phyloP scores from a whole-genome alignment of 2,797 vertebrate species.

The Hoplostethus mediterraneus region DNA sequence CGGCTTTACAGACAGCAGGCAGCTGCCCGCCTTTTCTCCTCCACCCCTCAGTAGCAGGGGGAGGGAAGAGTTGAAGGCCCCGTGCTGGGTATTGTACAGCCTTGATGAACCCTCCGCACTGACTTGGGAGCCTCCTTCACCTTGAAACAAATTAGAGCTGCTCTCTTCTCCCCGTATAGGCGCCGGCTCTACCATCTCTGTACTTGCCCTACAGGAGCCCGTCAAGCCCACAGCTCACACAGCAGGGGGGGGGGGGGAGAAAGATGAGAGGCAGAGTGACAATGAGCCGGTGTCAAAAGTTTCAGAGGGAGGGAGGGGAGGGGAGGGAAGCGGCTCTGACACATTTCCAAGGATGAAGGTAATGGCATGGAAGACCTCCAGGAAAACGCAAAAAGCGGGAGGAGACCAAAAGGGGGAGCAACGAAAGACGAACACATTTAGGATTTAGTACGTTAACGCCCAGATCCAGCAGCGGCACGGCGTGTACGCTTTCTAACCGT shows the following conservation, averaged over 20 bases:
- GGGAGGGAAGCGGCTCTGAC: slow-evolving; percentile 58
- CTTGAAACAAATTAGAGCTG: slow-evolving; percentile 77
- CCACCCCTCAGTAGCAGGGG: slow-evolving; percentile 21
- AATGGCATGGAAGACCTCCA: slow-evolving; percentile 64
- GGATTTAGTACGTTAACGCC: neutral
- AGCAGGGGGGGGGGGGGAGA: slow-evolving; percentile 47
- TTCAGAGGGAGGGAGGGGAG: slow-evolving; percentile 35
- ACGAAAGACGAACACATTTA: neutral
- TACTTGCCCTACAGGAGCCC: slow-evolving; percentile 63
- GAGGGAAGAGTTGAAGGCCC: slow-evolving; percentile 29
- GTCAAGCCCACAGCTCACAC: slow-evolving; percentile 68
- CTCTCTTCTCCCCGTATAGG: slow-evolving; percentile 44
- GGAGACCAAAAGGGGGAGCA: slow-evolving; percentile 19
- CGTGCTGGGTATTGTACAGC: slow-evolving; percentile 38
- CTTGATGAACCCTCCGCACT: slow-evolving; percentile 47
- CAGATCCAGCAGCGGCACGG: neutral
- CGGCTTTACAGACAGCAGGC: slow-evolving; percentile 66
- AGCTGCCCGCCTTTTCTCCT: slow-evolving; percentile 46
- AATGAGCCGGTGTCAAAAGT: slow-evolving; percentile 54
- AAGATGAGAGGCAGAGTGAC: slow-evolving; percentile 55
- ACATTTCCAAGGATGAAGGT: slow-evolving; percentile 71
- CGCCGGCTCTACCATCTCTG: slow-evolving; percentile 53
- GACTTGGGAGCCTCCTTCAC: slow-evolving; percentile 69
- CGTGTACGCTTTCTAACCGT: slow-evolving; percentile 1
- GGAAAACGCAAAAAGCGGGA: slow-evolving; percentile 57